Conservation (phyloP, 64 coral and sea anemone species). For the Dendronephthya gigantea region DNA sequence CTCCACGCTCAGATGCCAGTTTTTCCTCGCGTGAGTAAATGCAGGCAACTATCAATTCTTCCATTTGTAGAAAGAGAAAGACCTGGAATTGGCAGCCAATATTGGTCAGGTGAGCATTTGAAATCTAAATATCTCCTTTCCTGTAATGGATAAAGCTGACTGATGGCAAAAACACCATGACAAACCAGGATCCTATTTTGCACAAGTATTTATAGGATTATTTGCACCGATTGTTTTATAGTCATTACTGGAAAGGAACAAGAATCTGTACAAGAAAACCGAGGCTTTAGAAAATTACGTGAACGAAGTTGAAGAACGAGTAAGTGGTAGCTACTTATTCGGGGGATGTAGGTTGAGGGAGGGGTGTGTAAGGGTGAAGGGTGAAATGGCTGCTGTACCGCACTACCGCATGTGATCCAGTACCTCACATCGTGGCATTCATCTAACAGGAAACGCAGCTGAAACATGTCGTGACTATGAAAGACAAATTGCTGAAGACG, state of each 20-base stretch:
- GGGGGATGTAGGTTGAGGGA: not conserved
- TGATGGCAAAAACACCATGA: no score
- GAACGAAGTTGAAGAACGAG: slow-evolving; percentile 10
- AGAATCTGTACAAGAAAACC: slow-evolving; percentile 13
- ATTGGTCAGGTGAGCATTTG: not conserved
- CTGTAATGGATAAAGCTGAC: no score
- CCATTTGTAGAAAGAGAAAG: not conserved
- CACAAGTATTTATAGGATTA: no score
- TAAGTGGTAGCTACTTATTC: not conserved
- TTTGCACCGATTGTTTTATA: not conserved
- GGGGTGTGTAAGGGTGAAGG: no score
- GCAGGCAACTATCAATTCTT: no score
- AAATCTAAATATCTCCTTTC: not conserved
- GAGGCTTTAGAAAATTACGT: not conserved
- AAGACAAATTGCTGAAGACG: not conserved
- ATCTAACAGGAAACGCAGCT: not conserved
- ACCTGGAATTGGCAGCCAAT: not conserved
- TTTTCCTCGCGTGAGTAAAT: no score
- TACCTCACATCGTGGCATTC: not conserved
- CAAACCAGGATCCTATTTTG: no score
- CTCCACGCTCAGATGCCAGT: no score
- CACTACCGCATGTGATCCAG: no score
- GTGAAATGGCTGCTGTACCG: not conserved
- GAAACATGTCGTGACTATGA: not conserved
- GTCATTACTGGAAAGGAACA: slow-evolving; percentile 8